phyloP scores from a whole-genome alignment of 2,888 invertebrate genomes.

The Tetramorium bicarinatum region DNA sequence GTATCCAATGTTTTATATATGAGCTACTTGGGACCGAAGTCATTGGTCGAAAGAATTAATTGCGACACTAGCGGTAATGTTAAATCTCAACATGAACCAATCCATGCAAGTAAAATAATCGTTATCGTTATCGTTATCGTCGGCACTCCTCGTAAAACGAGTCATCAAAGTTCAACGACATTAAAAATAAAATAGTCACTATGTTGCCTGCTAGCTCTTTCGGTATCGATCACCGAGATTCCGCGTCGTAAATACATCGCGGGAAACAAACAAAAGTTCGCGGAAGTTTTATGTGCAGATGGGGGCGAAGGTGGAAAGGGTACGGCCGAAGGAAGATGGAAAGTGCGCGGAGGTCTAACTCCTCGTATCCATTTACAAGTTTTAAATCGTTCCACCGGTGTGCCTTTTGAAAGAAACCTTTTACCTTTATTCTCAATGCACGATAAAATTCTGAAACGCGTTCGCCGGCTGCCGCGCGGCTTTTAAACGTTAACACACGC shows the following conservation, averaged over 20 bases:
- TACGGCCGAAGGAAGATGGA: slow-evolving; percentile 49
- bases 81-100: neutral
- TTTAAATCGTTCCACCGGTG: slow-evolving; percentile 81
- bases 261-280: slow-evolving; percentile 63
- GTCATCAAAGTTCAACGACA: slow-evolving; percentile 39
- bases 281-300: slow-evolving; percentile 55
- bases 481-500: slow-evolving; percentile 81
- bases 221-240: slow-evolving; percentile 51
- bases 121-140: slow-evolving; percentile 40
- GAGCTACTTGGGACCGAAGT: neutral
- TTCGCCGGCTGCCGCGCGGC: slow-evolving; percentile 77
- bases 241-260: slow-evolving; percentile 52
- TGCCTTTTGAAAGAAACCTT: slow-evolving; percentile 82
- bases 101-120: slow-evolving; percentile 9
- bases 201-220: slow-evolving; percentile 27
- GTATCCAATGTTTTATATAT: too few species aligned
- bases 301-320: slow-evolving; percentile 21
- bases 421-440: slow-evolving; percentile 80
- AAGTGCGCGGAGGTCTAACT: slow-evolving; percentile 75
- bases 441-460: slow-evolving; percentile 81
- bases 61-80: neutral
- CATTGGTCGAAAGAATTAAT: neutral
- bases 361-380: slow-evolving; percentile 82
- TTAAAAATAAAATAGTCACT: slow-evolving; percentile 53
- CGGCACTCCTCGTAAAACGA: slow-evolving; percentile 24